Evolutionary conservation across 2,888 invertebrate species (phyloP), one percentile per base, ranked within the genome.

Genomic region (Tenodera sinensis): DNA sequence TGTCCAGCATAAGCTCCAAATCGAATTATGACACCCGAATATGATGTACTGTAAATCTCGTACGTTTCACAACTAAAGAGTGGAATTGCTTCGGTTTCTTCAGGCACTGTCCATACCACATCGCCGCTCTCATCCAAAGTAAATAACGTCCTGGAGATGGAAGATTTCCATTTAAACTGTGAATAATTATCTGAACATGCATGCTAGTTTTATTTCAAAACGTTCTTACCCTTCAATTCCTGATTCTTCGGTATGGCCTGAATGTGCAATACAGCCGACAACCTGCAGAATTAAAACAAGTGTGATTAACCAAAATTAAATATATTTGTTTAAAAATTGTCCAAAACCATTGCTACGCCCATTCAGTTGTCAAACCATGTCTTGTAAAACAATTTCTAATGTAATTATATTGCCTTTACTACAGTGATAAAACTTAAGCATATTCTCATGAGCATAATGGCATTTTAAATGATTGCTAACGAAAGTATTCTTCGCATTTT

Each of bases 11-110:
- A 95, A 83, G 95, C 95, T 54, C 96, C 96, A 93, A 96, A 95
- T 90, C 95, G 93, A 54, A 95, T 92, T 90, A 94, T 93, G 15
- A 94, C 93, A 28, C 93, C 92, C 25, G 93, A 91, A 83, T 92
- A 91, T 9, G 93, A 92, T 30, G 92, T 92, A 88, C 91, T 92
- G 90, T 93, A 93, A 88, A 95, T 93, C 93, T 96, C 96, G 92
- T 95, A 96, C n/a, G 96, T 96, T 92, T 96, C 96, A 93, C 96
- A 96, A 92, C 94, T 95, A 92, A 96, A 96, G 91, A 96, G 93
- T 54, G 96, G 95, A 91, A 95, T 93, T 6, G 93, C 93, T 91
- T 94, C 94, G 3, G 94, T 93, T 91, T 94, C 94, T 86, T 95
- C 95, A 84, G 94, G 93, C 90, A 95, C 93, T 91, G 94, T 95